phyloP scores from a whole-genome alignment of 23 tunicate genomes.

The Halocynthia roretzi region DNA sequence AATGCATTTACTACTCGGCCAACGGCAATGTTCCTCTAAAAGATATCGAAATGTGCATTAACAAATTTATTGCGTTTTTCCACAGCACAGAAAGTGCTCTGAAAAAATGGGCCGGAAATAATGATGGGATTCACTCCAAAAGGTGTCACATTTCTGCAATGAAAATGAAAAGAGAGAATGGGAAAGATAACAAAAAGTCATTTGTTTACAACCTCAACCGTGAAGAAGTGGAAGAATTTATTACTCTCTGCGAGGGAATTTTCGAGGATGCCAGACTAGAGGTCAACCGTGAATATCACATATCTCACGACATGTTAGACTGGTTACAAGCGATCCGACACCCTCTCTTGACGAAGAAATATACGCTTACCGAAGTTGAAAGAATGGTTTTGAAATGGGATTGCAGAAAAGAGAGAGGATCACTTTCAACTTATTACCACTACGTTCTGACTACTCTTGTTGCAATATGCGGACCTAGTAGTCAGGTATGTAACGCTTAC shows the following conservation, averaged over 20 bases:
- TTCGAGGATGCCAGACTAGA: background rate
- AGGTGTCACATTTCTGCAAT: slow-evolving; percentile 8
- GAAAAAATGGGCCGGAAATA: slow-evolving; percentile 15
- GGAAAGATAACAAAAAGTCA: background rate
- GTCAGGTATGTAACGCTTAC: slow-evolving; percentile 11
- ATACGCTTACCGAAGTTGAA: slow-evolving; percentile 18
- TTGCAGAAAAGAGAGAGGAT: slow-evolving; percentile 27
- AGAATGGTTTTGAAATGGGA: slow-evolving; percentile 38
- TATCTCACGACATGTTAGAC: slow-evolving; percentile 36
- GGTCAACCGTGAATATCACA: background rate
- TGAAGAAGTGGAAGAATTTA: background rate
- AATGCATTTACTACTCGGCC: slow-evolving; percentile 6
- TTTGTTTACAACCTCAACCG: too few relatives aligned
- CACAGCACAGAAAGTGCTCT: slow-evolving; percentile 1
- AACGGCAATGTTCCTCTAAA: background rate
- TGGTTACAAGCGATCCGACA: slow-evolving; percentile 70
- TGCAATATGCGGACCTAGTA: slow-evolving; percentile 24
- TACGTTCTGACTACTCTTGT: slow-evolving; percentile 37
- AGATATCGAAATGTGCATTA: slow-evolving; percentile 7
- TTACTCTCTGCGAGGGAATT: slow-evolving; percentile 1
- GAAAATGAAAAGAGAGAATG: slow-evolving; percentile 1
- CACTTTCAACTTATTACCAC: slow-evolving; percentile 43
- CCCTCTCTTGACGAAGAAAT: background rate
- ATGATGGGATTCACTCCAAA: slow-evolving; percentile 1
- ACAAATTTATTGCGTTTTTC: slow-evolving; percentile 12